Evolutionary conservation across 2,888 invertebrate species (phyloP), one percentile per base, ranked within the genome.

Genomic region (Dromius quadrimaculatus): DNA sequence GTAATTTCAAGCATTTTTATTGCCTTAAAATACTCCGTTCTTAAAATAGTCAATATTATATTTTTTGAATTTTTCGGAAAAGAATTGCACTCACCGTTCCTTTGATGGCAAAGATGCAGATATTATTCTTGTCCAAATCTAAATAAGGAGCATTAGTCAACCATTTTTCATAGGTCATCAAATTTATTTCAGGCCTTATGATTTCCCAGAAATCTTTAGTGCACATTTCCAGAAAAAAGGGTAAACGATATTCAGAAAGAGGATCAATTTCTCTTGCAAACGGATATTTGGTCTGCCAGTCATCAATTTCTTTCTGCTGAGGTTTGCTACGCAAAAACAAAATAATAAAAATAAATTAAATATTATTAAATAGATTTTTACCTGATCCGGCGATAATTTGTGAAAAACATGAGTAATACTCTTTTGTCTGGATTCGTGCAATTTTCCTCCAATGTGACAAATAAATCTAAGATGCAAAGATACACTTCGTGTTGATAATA

Each of bases 401-500:
- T 78, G 38, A 82, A 73, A 74, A 82, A 82, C 9, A 69, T 34
- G n/a, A 83, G 73, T 57, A 81, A 71, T 0, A 72, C 45, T 54
- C 72, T 20, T 41, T 76, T 71, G 3, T 75, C 73, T 8, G 47
- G 13, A 50, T 71, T 43, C 6, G 34, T 57, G 71, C 23, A 70
- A 1, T 34, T 45, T 45, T 76, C 71, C 54, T 77, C 75, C 64
- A 76, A 76, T 23, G 77, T 76, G 20, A 74, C 73, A 28, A 80
- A 69, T 8, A 84, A 77, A 50, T 82, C 79, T 71, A 84, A 76
- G 43, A 86, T 80, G 13, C 83, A 82, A 19, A 82, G 76, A 73
- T 84, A 85, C 2, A 85, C 82, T 79, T 87, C 87, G 72, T 86
- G 86, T 73, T 86, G 79, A 76, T 86, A 87, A 72, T 83, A 83